Percentiles rank a stretch among this genome's conserved stretches.
Evolutionary conservation across 2,113 vertebrate species (phyloP).

Genomic region (Syrrhaptes paradoxus): DNA sequence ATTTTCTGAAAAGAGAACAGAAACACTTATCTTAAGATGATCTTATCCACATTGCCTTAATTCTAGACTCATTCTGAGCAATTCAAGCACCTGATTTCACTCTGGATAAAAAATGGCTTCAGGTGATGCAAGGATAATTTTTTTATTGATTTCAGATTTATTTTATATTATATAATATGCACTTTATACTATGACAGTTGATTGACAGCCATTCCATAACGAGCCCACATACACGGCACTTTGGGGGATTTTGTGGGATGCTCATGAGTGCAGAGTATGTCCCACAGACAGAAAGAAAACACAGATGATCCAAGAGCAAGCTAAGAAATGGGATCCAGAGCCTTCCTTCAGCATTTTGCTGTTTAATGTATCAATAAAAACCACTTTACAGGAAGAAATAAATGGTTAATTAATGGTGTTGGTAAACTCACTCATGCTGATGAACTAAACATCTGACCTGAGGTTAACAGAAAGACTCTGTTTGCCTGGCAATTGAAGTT

Average conservation of each 20-base stretch:
- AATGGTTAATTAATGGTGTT: background rate
- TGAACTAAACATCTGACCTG: background rate
- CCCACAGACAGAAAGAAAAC: background rate
- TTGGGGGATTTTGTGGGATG: background rate
- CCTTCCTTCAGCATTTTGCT: background rate
- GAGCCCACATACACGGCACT: background rate
- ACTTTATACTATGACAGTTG: background rate
- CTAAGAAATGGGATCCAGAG: background rate
- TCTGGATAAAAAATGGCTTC: background rate
- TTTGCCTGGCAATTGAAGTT: background rate
- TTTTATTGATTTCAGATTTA: background rate
- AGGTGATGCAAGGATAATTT: background rate
- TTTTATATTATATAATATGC: background rate
- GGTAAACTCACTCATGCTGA: background rate
- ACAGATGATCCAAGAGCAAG: background rate
- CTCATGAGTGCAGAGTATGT: background rate
- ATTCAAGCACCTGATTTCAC: background rate
- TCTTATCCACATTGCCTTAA: background rate
- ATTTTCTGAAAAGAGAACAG: slow-evolving; percentile 84
- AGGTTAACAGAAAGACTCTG: background rate
- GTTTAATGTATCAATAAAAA: background rate
- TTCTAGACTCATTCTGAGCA: background rate
- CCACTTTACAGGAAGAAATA: background rate
- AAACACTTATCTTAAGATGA: background rate
- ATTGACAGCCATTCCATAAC: background rate